Conservation (phyloP, 1,140 invertebrate genomes). For the Heliconius hewitsoni region DNA sequence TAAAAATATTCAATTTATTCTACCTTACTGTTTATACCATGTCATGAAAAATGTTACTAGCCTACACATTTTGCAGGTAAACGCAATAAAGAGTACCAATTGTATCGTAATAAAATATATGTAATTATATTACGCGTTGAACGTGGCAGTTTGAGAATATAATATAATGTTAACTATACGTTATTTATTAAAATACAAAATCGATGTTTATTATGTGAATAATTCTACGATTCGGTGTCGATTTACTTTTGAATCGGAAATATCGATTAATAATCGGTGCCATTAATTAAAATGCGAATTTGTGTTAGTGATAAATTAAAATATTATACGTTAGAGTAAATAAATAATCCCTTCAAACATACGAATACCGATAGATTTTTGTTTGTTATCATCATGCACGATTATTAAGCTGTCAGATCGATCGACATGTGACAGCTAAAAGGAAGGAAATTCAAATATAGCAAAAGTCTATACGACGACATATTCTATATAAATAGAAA, state of each 20-base stretch:
- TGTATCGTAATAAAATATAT: constrained; percentile 13
- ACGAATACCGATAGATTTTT: not conserved
- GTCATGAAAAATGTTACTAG: constrained; percentile 7
- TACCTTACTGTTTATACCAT: constrained; percentile 6
- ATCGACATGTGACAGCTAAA: not conserved
- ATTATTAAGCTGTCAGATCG: not conserved
- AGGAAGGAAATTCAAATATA: not conserved
- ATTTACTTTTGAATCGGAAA: not conserved
- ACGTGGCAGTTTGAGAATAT: constrained; percentile 15
- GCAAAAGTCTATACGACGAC: not conserved
- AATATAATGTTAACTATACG: not conserved
- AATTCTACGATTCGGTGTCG: not conserved
- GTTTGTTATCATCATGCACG: not conserved
- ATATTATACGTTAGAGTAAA: not conserved
- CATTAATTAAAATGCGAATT: not conserved
- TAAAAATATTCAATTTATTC: constrained; percentile 15
- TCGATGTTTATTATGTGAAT: not conserved
- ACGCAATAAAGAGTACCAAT: constrained; percentile 8
- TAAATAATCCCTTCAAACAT: not conserved
- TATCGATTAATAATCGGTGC: not conserved
- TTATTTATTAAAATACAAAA: constrained; percentile 12
- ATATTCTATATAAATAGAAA: constrained; percentile 7
- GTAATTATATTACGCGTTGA: constrained; percentile 15
- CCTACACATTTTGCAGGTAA: constrained; percentile 9
- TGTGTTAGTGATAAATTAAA: constrained; percentile 1